Base-by-base conservation (phyloP, 1,140 invertebrate species). In the Drosophila nigromelanica region DNA sequence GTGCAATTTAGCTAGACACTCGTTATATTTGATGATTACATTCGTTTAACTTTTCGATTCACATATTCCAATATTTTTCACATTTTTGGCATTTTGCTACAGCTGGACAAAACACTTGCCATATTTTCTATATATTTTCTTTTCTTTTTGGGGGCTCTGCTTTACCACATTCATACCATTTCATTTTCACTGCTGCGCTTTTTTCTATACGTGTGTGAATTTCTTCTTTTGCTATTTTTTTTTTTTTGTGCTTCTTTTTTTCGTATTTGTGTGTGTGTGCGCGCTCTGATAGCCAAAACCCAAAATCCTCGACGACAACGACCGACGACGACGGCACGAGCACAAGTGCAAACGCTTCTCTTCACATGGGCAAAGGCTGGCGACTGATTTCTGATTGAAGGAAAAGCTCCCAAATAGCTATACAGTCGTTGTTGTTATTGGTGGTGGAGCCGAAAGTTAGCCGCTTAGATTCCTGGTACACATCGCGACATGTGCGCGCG, bases 291-390 rank as follows among this genome's bases (percentile, higher is more conserved):
- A 70, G 66, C 73, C 72, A 76, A 78, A 86, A 86, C 68, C 75
- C 82, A 82, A 83, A 81, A 86, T 86, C 82, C 82, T 87, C 83
- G 80, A 80, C 77, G 69, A 72, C 73, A 58, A 66, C 69, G 52
- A 39, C 33, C 69, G 70, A 60, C 63, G 50, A 60, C 70, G 48
- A 68, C 63, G 70, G 63, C 69, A 64, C 73, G 66, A 75, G 73
- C 72, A 78, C 75, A 78, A 78, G 75, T 72, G 80, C 79, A 68
- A 73, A 80, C 62, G 79, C 69, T 78, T 78, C 81, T 86, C 81
- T 86, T 73, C 63, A 82, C 64, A 77, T 64, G 78, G 80, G 75
- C 80, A 71, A 77, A 80, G 74, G 70, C 78, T 85, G 73, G 75
- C 66, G 56, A 73, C 55, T 69, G 63, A 60, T 56, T 61, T 30